A percentile compares a stretch with the other conserved stretches of the same genome.
Evolutionary conservation across 2,888 invertebrate species (phyloP).

Genomic region (Brassicogethes aeneus): DNA sequence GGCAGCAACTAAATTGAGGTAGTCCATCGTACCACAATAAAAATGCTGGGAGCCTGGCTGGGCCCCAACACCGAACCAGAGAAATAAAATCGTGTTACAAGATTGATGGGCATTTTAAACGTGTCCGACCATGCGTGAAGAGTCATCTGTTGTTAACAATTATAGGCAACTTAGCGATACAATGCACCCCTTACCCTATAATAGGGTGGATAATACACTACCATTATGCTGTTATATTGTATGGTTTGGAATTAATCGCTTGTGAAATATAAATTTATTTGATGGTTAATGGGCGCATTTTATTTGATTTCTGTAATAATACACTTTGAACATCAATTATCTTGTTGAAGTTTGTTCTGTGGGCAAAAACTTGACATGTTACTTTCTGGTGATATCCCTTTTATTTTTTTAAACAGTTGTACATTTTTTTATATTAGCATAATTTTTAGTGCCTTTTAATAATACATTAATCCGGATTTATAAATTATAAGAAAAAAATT

Average conservation of each 20-base stretch:
- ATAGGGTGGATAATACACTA: conserved; percentile 37
- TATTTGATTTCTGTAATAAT: conserved; percentile 12
- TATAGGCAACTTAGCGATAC: conserved; percentile 41
- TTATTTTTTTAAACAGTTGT: too few species aligned
- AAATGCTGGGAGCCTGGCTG: background rate
- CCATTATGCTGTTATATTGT: conserved; percentile 34
- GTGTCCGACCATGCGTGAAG: conserved; percentile 30
- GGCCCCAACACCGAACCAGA: background rate
- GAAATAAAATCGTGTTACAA: conserved; percentile 2
- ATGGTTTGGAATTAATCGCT: conserved; percentile 36
- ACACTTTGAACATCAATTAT: background rate
- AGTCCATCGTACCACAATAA: background rate
- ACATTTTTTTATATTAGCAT: too few species aligned
- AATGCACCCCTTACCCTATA: conserved; percentile 37
- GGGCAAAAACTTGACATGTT: too few species aligned
- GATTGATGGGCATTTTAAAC: conserved; percentile 3
- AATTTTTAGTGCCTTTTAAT: too few species aligned
- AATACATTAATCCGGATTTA: too few species aligned
- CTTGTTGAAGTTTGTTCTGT: background rate
- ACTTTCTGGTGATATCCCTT: too few species aligned
- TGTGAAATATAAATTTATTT: conserved; percentile 40
- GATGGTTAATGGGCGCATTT: conserved; percentile 26
- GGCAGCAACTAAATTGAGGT: background rate
- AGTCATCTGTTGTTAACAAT: conserved; percentile 41
- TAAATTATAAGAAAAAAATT: too few species aligned